phyloP scores from a whole-genome alignment of 2,797 vertebrate species.

The Acomys russatus region DNA sequence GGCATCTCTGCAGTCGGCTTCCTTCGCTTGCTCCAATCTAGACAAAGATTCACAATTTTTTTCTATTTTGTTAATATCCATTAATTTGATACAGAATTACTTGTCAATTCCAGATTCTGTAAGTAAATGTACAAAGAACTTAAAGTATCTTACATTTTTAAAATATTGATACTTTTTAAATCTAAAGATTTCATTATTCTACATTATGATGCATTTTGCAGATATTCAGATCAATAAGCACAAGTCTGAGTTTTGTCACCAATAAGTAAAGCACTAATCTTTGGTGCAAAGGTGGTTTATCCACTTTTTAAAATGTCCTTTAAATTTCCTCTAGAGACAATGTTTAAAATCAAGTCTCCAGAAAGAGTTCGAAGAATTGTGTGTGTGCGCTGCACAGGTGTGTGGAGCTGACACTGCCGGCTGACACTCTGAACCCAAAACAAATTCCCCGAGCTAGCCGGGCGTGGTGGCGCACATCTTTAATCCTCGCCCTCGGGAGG shows the following conservation, averaged over 20 bases:
- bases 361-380: slow-evolving; percentile 10
- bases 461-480: no score
- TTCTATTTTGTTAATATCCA: background rate
- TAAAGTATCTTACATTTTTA: slow-evolving; percentile 10
- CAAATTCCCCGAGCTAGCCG: background rate
- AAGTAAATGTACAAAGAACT: background rate
- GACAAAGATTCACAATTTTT: slow-evolving; percentile 60
- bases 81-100: slow-evolving; percentile 45
- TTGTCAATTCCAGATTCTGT: slow-evolving; percentile 25
- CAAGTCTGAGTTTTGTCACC: background rate
- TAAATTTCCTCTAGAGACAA: background rate
- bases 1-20: slow-evolving; percentile 97
- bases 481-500: no score
- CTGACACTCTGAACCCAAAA: background rate
- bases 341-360: slow-evolving; percentile 7
- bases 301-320: background rate
- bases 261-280: background rate
- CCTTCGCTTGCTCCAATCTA: slow-evolving; percentile 98
- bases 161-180: background rate
- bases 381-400: slow-evolving; percentile 21
- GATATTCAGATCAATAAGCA: background rate
- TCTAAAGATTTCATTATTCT: slow-evolving; percentile 24
- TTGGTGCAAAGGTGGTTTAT: background rate
- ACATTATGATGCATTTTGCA: background rate
- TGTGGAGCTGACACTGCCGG: background rate